Evolutionary conservation across 2,113 vertebrate genomes (phyloP).

Genomic region (cattle (Bos taurus)): ARS-UCD2.0 NC_037330.1:4352001-4352500

Average conservation of each 20-base stretch:
- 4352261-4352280: neutral
- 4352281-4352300: accelerated
- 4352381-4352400: neutral
- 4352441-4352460: neutral
- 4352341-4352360: neutral
- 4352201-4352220: neutral
- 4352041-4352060: neutral
- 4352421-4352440: neutral
- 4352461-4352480: neutral
- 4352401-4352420: accelerated
- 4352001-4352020: accelerated
- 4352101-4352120: neutral
- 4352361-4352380: accelerated
- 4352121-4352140: neutral
- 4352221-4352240: neutral
- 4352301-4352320: neutral
- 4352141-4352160: neutral
- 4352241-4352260: neutral
- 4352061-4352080: neutral
- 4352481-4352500: neutral
- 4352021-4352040: neutral
- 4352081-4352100: neutral
- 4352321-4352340: accelerated
- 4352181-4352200: neutral
- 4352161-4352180: neutral